These are phyloP conservation scores for Epistrophe eligans DNA, from an alignment of 2,888 invertebrate genomes.

Conservation along the genomic window DNA sequence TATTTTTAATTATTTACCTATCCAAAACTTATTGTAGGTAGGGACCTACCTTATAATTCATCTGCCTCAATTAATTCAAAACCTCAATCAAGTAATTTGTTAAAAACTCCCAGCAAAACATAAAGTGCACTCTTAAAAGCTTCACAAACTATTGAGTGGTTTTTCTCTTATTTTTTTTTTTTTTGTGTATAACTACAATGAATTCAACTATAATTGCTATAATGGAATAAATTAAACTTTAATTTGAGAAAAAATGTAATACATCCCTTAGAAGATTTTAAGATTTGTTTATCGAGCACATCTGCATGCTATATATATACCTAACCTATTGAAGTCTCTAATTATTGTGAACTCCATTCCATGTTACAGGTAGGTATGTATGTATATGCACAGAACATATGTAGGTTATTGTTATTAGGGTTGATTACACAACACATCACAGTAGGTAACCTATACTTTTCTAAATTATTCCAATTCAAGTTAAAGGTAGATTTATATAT, in stretches of 20 bases:
- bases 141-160: background rate
- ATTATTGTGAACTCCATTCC: background rate
- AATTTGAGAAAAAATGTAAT: background rate
- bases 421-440: background rate
- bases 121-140: background rate
- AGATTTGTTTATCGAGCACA: background rate
- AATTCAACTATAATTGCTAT: background rate
- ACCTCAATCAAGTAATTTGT: background rate
- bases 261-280: too few relatives aligned
- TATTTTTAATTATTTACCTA: too few relatives aligned
- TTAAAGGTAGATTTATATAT: background rate
- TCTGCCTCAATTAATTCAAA: background rate
- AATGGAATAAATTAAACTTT: background rate
- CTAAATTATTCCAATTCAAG: conserved; percentile 7
- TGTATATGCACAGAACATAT: too few relatives aligned
- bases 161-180: too few relatives aligned
- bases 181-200: too few relatives aligned
- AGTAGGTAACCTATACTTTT: background rate
- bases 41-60: too few relatives aligned
- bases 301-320: background rate
- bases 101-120: background rate
- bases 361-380: background rate
- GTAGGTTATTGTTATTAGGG: background rate
- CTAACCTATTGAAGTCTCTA: background rate
- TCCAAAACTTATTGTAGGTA: too few relatives aligned